Base-by-base conservation (phyloP, 1,140 invertebrate species). In the Onthophagus taurus region DNA sequence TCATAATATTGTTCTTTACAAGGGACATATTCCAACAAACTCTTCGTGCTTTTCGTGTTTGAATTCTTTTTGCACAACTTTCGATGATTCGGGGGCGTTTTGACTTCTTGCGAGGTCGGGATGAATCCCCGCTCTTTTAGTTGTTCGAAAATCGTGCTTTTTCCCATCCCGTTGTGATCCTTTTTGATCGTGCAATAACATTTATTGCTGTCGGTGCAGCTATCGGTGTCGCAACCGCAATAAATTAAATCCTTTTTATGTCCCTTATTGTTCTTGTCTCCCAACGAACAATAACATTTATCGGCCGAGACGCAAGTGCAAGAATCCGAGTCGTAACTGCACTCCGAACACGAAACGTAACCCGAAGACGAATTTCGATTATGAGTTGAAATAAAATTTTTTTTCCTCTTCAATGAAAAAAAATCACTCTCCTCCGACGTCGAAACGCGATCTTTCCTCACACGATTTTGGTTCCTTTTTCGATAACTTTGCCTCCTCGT, bases 311-410 rank as follows among this genome's bases (percentile, higher is more conserved):
- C 67, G 52, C 78, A 81, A 1, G 81, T 78, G 56, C 85, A 89
- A 7, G 80, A 79, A 50, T 87, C 85, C 7, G 80, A 85, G 55
- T 88, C 84, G 55, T 80, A 83, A 45, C 78, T 81, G 59, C 85
- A 90, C 64, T 90, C 87, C 16, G 83, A 88, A 59, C 84, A 90
- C 9, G 83, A 87, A 4, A 89, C 82, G 54, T 88, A 89, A 5
- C 77, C 78, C 48, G 78, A 78, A 6, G 78, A 80, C 51, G 77
- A 80, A 54, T 81, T 81, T 30, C 77, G 68, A 49, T 81, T 77
- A 39, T 78, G 71, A 48, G 74, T 76, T 16, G 30, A 43, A 3
- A n/a, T 21, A 14, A 45, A 36, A 7, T 21, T 31, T 36, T 44
- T 49, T 7, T 30, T 49, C 55, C 69, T 66, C 31, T 69, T 69